phyloP scores from a whole-genome alignment of 2,797 vertebrate genomes.

The Telmatherina bonti region DNA sequence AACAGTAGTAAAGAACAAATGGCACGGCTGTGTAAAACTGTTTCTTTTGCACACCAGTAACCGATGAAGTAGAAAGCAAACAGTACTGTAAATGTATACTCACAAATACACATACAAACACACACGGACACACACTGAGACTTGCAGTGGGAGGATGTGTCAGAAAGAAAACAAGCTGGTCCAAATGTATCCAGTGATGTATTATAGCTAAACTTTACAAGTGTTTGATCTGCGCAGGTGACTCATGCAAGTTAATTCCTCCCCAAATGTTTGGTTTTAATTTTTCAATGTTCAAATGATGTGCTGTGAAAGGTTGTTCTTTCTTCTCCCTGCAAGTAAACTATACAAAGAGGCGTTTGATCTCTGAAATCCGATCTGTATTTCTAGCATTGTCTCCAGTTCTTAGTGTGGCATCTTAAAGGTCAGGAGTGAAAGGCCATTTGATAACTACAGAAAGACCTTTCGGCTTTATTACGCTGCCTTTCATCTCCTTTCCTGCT shows the following conservation, averaged over 20 bases:
- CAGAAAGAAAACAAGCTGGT: slow-evolving; percentile 50
- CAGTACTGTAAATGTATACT: slow-evolving; percentile 15
- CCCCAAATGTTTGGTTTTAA: slow-evolving; percentile 56
- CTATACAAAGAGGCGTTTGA: slow-evolving; percentile 81
- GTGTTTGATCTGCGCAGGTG: slow-evolving; percentile 58
- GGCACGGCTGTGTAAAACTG: slow-evolving; percentile 6
- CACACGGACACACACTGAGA: slow-evolving; percentile 24
- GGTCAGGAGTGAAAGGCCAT: slow-evolving; percentile 87
- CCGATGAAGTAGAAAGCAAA: slow-evolving; percentile 48
- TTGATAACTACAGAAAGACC: slow-evolving; percentile 85
- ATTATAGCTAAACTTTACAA: slow-evolving; percentile 41
- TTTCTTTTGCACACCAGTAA: slow-evolving; percentile 55
- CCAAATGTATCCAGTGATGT: slow-evolving; percentile 30
- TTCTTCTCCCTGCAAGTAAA: slow-evolving; percentile 76
- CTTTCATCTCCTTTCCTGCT: slow-evolving; percentile 83
- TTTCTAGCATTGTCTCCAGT: slow-evolving; percentile 82
- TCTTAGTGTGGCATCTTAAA: slow-evolving; percentile 86
- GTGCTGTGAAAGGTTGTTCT: slow-evolving; percentile 70
- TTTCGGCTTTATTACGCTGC: slow-evolving; percentile 81
- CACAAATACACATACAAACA: slow-evolving; percentile 27
- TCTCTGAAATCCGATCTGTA: slow-evolving; percentile 81
- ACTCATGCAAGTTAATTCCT: slow-evolving; percentile 59
- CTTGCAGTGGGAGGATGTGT: slow-evolving; percentile 35
- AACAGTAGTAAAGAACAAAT: slow-evolving; percentile 57
- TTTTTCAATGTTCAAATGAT: slow-evolving; percentile 55